A percentile compares a stretch with the other conserved stretches of the same genome.
phyloP scores from a whole-genome alignment of 2,888 invertebrate genomes.

The Agrochola lychnidis region DNA sequence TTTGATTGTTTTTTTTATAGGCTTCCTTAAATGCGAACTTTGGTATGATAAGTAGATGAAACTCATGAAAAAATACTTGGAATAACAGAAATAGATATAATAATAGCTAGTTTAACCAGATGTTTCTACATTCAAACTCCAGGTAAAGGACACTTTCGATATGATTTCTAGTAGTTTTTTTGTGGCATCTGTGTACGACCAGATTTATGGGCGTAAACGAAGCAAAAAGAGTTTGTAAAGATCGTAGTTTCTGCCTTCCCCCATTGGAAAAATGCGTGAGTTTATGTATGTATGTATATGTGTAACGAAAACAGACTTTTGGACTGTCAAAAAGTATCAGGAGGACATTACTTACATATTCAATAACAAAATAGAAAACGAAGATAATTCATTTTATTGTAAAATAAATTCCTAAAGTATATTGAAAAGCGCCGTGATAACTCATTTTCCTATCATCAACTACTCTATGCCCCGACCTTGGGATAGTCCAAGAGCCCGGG shows the following conservation, averaged over 20 bases:
- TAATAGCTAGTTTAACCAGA: neutral
- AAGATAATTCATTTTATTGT: neutral
- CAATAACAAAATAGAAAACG: neutral
- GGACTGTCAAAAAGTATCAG: too few relatives aligned
- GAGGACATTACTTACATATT: neutral
- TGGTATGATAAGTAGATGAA: neutral
- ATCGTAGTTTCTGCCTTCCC: neutral
- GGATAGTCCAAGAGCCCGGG: slow-evolving; percentile 74
- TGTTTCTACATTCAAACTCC: neutral
- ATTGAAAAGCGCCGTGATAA: neutral
- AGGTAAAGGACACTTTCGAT: neutral
- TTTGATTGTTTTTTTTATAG: slow-evolving; percentile 9
- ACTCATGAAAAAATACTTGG: neutral
- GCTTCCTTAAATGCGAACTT: neutral
- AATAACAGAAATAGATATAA: neutral
- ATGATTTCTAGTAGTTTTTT: neutral
- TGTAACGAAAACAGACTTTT: neutral
- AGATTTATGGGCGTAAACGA: neutral
- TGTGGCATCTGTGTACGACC: neutral
- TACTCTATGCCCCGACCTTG: slow-evolving; percentile 73
- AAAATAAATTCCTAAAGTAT: neutral
- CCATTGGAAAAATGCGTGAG: neutral
- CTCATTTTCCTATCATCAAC: neutral
- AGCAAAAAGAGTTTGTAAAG: neutral
- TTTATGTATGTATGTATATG: neutral